Evolutionary conservation across 2,113 vertebrate genomes (phyloP).

Genomic region (Nesospiza acunhae): DNA sequence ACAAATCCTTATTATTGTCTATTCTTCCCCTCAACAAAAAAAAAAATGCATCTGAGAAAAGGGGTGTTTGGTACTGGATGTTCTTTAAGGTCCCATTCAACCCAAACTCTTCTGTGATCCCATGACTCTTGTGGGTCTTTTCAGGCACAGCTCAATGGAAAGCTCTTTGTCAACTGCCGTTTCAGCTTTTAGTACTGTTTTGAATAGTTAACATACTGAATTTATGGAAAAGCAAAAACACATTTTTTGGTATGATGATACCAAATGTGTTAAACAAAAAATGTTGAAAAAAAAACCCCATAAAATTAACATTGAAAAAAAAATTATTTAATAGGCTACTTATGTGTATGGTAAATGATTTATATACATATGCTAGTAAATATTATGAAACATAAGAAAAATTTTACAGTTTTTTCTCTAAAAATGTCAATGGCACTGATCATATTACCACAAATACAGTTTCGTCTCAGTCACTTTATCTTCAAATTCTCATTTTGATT

Average conservation of each 20-base stretch:
- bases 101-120: neutral
- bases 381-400: neutral
- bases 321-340: neutral
- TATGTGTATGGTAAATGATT: neutral
- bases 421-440: neutral
- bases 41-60: neutral
- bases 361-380: neutral
- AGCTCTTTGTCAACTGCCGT: neutral
- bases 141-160: neutral
- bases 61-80: neutral
- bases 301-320: neutral
- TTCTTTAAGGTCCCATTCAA: neutral
- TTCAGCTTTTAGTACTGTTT: neutral
- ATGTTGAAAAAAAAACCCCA: rapidly evolving
- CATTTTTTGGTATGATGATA: neutral
- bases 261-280: neutral
- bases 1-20: neutral
- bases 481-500: neutral
- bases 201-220: neutral
- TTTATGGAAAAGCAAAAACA: neutral
- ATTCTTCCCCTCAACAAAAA: neutral
- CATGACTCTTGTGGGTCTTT: neutral
- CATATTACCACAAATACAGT: neutral
- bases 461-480: neutral
- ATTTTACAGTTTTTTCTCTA: neutral